Conservation (phyloP, 2,113 vertebrate genomes). For the Charina bottae region DNA sequence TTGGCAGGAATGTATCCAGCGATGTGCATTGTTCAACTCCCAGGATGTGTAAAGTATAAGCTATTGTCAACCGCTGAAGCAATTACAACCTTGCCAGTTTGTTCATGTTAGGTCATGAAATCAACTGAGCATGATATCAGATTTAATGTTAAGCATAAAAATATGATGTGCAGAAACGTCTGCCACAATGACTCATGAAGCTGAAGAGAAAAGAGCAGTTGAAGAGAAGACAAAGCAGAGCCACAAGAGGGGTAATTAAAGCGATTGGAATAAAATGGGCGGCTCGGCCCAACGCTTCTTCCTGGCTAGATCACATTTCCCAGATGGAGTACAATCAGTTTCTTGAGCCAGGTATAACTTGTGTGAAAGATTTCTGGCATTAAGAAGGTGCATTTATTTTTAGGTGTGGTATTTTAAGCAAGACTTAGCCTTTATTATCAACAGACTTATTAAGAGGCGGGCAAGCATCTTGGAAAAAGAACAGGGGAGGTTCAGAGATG, state of each 20-base stretch:
- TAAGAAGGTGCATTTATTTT: neutral
- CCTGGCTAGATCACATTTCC: neutral
- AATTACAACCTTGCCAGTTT: slow-evolving; percentile 22
- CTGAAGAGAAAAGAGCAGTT: neutral
- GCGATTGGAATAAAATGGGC: neutral
- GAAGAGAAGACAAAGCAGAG: neutral
- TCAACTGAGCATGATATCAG: slow-evolving; percentile 24
- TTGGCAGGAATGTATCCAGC: slow-evolving; percentile 16
- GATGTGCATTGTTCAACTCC: slow-evolving; percentile 2
- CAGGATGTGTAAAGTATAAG: slow-evolving; percentile 19
- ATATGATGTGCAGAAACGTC: slow-evolving; percentile 4
- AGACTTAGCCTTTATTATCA: neutral
- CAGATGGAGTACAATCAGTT: neutral
- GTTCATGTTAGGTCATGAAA: slow-evolving; percentile 36
- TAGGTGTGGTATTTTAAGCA: neutral
- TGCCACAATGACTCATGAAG: slow-evolving; percentile 13
- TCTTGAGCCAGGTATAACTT: neutral
- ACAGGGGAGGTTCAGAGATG: neutral
- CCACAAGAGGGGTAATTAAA: slow-evolving; percentile 5
- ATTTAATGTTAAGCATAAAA: slow-evolving; percentile 25
- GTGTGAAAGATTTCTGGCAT: neutral
- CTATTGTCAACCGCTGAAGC: slow-evolving; percentile 34
- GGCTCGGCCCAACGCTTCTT: neutral
- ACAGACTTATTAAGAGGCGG: neutral
- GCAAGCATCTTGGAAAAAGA: neutral